Evolutionary conservation across 2,888 invertebrate genomes (phyloP), one percentile per base, ranked within the genome.

Genomic region (Ceriagrion tenellum): DNA sequence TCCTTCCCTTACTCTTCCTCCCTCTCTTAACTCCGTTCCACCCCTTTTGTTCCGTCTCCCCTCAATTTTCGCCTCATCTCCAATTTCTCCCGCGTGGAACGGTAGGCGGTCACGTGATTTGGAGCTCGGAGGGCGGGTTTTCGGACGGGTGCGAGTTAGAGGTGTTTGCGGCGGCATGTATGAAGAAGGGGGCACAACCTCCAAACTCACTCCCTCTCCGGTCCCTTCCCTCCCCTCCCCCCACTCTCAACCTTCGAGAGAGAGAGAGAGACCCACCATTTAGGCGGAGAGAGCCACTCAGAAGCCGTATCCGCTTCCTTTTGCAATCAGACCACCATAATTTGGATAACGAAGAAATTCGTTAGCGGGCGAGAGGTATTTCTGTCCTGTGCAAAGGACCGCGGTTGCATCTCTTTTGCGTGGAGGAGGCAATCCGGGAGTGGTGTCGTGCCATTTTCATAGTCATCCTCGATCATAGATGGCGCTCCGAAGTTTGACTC

Each of bases 101-200:
- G 63, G 91, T 91, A 63, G 91, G 90, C 90, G 90, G 56, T 90
- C 90, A 90, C 90, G 90, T 90, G 90, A 89, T 20, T n/a, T 47
- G 90, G 56, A 16, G 20, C 23, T 59, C 30, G 47, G 35, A 59
- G 90, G 30, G 56, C 8, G n/a, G n/a, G 30, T 30, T 47, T 47
- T 47, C 8, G 2, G 47, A 23, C 59, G 23, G 47, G 47, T 47
- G 47, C 47, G 47, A 47, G 47, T 2, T 4, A 47, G 47, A 47
- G 47, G 47, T 47, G 47, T 47, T 47, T 47, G 47, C 47, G 47
- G 47, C 47, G 47, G 47, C 47, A 16, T 12, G 12, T 59, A 16
- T 2, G 59, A 16, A 59, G 12, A 12, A 2, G 59, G 59, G 2
- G 6, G 59, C 20, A 47, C 56, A 56, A 56, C 4, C 16, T 2